Conservation (phyloP, 2,888 invertebrate genomes). For the Lymantria dispar region DNA sequence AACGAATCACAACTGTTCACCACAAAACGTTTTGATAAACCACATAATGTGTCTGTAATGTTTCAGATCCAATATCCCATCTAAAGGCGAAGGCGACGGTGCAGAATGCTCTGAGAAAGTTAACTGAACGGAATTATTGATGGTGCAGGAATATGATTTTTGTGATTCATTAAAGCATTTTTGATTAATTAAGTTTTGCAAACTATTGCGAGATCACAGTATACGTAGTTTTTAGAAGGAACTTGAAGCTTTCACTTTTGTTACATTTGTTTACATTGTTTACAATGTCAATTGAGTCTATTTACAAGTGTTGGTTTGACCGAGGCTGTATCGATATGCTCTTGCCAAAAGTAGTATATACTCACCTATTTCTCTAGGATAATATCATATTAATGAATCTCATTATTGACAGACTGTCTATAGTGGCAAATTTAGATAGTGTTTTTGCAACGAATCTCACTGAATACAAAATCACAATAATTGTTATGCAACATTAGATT, state of each 20-base stretch:
- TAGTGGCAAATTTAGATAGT: conserved; percentile 58
- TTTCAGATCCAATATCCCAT: conserved; percentile 79
- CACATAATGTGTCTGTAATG: conserved; percentile 33
- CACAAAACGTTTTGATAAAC: conserved; percentile 1
- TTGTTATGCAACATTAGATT: conserved; percentile 22
- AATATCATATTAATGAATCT: conserved; percentile 47
- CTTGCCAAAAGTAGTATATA: conserved; percentile 55
- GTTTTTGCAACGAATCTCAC: conserved; percentile 45
- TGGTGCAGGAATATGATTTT: conserved; percentile 43
- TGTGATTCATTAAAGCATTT: conserved; percentile 68
- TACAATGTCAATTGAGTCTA: conserved; percentile 22
- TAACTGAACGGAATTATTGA: conserved; percentile 77
- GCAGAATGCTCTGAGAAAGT: conserved; percentile 79
- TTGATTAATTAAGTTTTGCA: conserved; percentile 46
- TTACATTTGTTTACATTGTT: conserved; percentile 34
- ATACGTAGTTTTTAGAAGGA: conserved; percentile 30
- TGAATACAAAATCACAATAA: conserved; percentile 32
- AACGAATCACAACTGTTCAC: conserved; percentile 1
- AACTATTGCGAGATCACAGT: conserved; percentile 27
- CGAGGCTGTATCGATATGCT: conserved; percentile 48
- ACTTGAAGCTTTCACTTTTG: conserved; percentile 42
- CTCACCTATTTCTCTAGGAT: conserved; percentile 31
- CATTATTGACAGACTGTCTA: conserved; percentile 50
- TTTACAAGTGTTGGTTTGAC: conserved; percentile 35
- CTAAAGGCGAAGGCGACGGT: conserved; percentile 81